Evolutionary conservation across 2,888 invertebrate genomes (phyloP).

Genomic region (Halocaridina rubra): DNA sequence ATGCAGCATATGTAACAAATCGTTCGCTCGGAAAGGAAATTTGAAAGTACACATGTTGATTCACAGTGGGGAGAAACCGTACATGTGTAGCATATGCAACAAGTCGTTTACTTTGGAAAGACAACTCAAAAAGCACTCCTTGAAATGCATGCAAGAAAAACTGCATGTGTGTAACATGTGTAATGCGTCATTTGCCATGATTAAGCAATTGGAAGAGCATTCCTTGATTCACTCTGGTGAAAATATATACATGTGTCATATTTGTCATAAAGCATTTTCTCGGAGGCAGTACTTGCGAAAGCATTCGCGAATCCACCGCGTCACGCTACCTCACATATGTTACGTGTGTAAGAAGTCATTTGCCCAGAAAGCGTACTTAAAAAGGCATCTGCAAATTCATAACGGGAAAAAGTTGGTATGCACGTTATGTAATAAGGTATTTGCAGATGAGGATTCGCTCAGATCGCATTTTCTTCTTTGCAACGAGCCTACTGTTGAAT

Average conservation of each 20-base stretch:
- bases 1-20: background rate
- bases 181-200: background rate
- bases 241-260: background rate
- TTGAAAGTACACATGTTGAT: background rate
- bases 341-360: background rate
- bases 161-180: background rate
- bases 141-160: background rate
- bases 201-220: background rate
- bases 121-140: background rate
- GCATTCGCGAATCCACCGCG: background rate
- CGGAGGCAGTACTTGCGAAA: background rate
- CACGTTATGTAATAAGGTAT: background rate
- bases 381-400: background rate
- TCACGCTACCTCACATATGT: background rate
- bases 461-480: too few species aligned
- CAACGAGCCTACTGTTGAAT: too few species aligned
- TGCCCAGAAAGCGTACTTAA: background rate
- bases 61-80: background rate
- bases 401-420: background rate
- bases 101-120: background rate
- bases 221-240: background rate
- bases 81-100: background rate
- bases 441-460: background rate
- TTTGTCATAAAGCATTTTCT: background rate
- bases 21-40: background rate